Conservation (phyloP, 2,113 vertebrate species). For the Pterocles orientalis region DNA sequence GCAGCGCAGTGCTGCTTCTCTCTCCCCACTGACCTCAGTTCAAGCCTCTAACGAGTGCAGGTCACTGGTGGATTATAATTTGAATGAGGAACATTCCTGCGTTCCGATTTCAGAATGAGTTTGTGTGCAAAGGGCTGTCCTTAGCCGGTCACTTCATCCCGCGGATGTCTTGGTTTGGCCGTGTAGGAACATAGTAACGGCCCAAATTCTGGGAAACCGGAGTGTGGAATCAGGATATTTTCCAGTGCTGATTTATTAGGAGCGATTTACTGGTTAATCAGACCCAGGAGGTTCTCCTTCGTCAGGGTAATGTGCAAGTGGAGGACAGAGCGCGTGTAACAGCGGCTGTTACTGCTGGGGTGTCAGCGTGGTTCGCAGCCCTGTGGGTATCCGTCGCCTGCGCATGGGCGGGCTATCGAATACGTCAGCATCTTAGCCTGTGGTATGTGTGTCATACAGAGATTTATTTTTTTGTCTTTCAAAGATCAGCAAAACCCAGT, state of each 20-base stretch:
- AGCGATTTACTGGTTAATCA: neutral
- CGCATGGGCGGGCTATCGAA: neutral
- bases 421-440: neutral
- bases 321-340: neutral
- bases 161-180: neutral
- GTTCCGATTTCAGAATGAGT: neutral
- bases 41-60: neutral
- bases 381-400: too few species aligned
- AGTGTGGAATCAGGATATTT: neutral
- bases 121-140: neutral
- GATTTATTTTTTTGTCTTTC: neutral
- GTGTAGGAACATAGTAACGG: neutral
- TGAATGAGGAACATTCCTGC: neutral
- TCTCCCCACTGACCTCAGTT: neutral
- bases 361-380: neutral
- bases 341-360: neutral
- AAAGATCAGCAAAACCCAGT: neutral
- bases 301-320: neutral
- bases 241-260: neutral
- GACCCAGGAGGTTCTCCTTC: neutral
- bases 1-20: neutral
- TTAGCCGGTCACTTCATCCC: neutral
- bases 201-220: neutral
- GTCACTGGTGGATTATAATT: neutral
- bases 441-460: accelerated